Evolutionary conservation across 2,797 vertebrate species (phyloP).

Genomic region (Rhincodon typus): DNA sequence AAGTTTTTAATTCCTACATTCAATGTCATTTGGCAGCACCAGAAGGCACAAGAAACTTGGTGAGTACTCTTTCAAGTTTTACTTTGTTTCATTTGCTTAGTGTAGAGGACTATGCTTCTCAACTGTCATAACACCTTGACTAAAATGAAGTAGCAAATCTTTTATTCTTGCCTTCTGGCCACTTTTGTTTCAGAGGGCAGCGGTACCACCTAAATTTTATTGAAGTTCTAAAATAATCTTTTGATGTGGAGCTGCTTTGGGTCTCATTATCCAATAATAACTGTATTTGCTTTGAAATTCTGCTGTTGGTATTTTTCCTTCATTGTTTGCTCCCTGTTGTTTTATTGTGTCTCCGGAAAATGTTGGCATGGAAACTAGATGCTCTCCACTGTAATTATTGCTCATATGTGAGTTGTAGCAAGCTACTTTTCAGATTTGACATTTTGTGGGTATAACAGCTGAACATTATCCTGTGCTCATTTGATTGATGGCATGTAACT

Average conservation of each 20-base stretch:
- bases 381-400: not conserved
- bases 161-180: not conserved
- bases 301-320: not conserved
- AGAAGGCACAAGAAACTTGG: slow-evolving; percentile 95
- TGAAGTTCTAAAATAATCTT: not conserved
- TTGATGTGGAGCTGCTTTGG: not conserved
- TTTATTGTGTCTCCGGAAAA: not conserved
- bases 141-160: not conserved
- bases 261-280: not conserved
- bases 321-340: not conserved
- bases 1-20: slow-evolving; percentile 98
- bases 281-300: not conserved
- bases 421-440: not conserved
- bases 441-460: not conserved
- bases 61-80: slow-evolving; percentile 55
- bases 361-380: not conserved
- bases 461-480: not conserved
- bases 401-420: not conserved
- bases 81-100: not conserved
- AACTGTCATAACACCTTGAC: not conserved
- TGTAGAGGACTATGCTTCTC: not conserved
- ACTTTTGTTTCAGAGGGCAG: not conserved
- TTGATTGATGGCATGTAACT: not conserved
- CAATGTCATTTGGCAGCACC: slow-evolving; percentile 96
- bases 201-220: not conserved